A percentile compares a stretch with the other conserved stretches of the same genome.
These are phyloP conservation scores for Myodes glareolus DNA, from an alignment of 2,113 vertebrate genomes.

Conservation along the genomic window DNA sequence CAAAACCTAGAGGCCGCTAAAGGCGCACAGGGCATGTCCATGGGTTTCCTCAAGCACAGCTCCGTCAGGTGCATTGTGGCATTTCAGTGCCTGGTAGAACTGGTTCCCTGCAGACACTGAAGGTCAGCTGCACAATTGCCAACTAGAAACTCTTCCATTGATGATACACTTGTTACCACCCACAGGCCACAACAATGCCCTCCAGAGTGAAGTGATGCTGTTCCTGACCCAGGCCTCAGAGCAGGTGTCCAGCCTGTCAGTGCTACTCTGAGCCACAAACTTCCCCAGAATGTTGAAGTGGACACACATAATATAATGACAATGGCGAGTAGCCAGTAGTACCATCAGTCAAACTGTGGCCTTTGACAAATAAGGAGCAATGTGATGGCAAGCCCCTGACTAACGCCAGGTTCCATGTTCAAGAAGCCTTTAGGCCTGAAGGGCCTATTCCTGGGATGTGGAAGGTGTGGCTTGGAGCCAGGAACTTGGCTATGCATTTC, in stretches of 20 bases:
- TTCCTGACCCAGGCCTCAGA: neutral
- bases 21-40: rapidly evolving
- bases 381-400: rapidly evolving
- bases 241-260: neutral
- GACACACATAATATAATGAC: neutral
- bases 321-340: neutral
- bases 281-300: neutral
- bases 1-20: neutral
- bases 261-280: neutral
- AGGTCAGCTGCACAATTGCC: neutral
- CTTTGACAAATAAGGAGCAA: neutral
- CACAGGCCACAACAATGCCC: neutral
- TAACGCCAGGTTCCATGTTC: neutral
- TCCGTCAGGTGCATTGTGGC: neutral
- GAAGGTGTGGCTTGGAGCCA: neutral
- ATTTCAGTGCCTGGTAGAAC: neutral
- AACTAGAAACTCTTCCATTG: neutral
- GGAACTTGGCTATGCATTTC: neutral
- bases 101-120: neutral
- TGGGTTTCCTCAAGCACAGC: neutral
- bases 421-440: neutral
- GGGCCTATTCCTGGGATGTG: neutral
- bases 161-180: neutral
- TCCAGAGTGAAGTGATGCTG: neutral
- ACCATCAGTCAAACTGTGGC: neutral